Base-by-base conservation (phyloP, 2,888 invertebrate genomes). In the Synanthedon vespiformis region DNA sequence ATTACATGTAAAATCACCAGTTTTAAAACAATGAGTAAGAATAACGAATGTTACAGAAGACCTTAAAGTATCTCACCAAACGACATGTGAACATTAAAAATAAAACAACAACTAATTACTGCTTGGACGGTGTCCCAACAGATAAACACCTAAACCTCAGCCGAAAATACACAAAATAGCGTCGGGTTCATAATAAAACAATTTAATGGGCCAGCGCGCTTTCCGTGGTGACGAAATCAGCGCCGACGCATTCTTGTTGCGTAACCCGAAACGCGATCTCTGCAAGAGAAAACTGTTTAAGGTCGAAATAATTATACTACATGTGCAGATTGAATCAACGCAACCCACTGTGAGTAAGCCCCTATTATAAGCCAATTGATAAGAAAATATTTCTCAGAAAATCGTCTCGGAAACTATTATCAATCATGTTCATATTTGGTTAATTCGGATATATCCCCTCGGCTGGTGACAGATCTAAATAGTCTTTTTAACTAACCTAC, bases 161-260 rank as follows among this genome's bases (percentile, higher is more conserved):
- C 86, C 84, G 84, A 87, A 87, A 87, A 87, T 86, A 87, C 80
- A 81, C 78, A 80, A 83, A 80, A 86, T 84, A 86, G 86, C 86
- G 86, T 78, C 85, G 80, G 72, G 83, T 86, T 82, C 85, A 85
- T 86, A 87, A 86, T 87, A 87, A 86, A 87, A 86, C 86, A 84
- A 86, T 87, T 86, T 87, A 87, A 87, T 86, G 86, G 86, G 85
- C 86, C 85, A 84, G 79, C 85, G 81, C 85, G 84, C 78, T 86
- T 87, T 83, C 86, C 86, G 85, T 78, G 82, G 84, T 86, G 86
- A 85, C 84, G 86, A 87, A 86, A 87, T 83, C 76, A 70, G 78
- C 82, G 80, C 80, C 79, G 80, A 79, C 84, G 82, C 81, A 81
- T 79, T 75, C 73, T 69, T 65, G 77, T 83, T 87, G 70, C 82